Evolutionary conservation across 2,888 invertebrate species (phyloP), one percentile per base, ranked within the genome.

Genomic region (Macrosiphum euphorbiae): DNA sequence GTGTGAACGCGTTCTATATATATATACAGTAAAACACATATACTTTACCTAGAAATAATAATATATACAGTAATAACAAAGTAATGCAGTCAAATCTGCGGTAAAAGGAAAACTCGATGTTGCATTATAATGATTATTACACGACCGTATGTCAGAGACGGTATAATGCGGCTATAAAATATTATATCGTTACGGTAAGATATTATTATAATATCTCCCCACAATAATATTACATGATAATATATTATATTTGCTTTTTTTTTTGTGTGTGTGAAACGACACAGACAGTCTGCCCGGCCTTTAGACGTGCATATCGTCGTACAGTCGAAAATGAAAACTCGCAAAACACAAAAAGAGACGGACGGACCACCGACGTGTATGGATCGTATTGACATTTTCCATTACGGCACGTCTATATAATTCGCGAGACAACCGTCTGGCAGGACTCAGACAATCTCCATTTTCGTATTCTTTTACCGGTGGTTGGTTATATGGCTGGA

Each of bases 351-450:
- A 52, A 41, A 41, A 41, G n/a, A 58, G 26, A 58, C 10, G 24
- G 26, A 55, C 13, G 55, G 24, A 7, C 55, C 20, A 7, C 55
- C 20, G 55, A 55, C 20, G 26, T 24, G 4, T 7, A 47, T 5
- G 16, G 24, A 28, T 88, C 44, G 44, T 89, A 58, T 89, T 89
- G 58, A 61, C 28, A 61, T 89, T 89, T 89, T 61, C 44, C 44
- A 89, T 89, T 58, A 28, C 44, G 41, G 41, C 44, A 44, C 47
- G 28, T 85, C 55, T 26, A 44, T 61, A 44, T 61, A 47, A 47
- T n/a, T 24, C n/a, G 35, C 44, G 20, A n/a, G 61, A 89, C 28
- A 47, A 28, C 44, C 28, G 86, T 47, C 89, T 61, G n/a, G 8
- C n/a, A 67, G 44, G 47, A 61, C n/a, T 90, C 44, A n/a, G 47